A percentile compares a stretch with the other conserved stretches of the same genome.
Evolutionary conservation across 2,888 invertebrate species (phyloP).

Genomic region (Cistogaster globosa): DNA sequence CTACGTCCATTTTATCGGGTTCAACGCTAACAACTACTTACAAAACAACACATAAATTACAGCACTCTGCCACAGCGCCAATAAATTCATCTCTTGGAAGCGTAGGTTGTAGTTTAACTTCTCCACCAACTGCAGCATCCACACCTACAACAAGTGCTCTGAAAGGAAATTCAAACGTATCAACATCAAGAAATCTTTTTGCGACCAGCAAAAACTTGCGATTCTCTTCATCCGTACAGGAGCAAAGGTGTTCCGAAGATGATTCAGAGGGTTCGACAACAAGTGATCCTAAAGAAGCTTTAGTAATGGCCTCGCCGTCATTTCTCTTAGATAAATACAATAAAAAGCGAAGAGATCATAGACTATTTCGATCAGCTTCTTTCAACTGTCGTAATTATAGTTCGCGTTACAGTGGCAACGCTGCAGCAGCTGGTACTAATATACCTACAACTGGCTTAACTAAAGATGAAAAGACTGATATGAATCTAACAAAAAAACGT

Average conservation of each 20-base stretch:
- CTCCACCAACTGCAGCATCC: conserved; percentile 77
- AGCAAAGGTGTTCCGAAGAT: conserved; percentile 78
- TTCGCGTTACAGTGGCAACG: conserved; percentile 81
- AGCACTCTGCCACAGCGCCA: conserved; percentile 80
- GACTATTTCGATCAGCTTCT: conserved; percentile 82
- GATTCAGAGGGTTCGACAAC: conserved; percentile 82
- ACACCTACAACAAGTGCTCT: conserved; percentile 75
- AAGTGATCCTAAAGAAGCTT: conserved; percentile 82
- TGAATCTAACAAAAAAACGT: conserved; percentile 89
- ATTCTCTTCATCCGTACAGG: conserved; percentile 79
- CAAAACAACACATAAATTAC: conserved; percentile 76
- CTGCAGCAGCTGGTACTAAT: conserved; percentile 74
- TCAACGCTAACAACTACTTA: conserved; percentile 72
- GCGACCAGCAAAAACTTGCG: conserved; percentile 77
- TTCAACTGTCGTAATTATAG: conserved; percentile 83
- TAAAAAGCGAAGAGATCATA: conserved; percentile 82
- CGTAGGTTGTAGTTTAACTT: conserved; percentile 71
- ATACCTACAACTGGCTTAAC: conserved; percentile 83
- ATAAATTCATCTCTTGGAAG: conserved; percentile 70
- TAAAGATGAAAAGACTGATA: conserved; percentile 90
- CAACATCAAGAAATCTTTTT: conserved; percentile 74
- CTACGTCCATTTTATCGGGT: conserved; percentile 37
- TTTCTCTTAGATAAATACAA: conserved; percentile 82
- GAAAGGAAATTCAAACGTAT: conserved; percentile 68
- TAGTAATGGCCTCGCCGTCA: conserved; percentile 80